Evolutionary conservation across 92 coral and sea anemone genomes (phyloP), one percentile per base, ranked within the genome.

Genomic region (Umimayanthus kanabou): DNA sequence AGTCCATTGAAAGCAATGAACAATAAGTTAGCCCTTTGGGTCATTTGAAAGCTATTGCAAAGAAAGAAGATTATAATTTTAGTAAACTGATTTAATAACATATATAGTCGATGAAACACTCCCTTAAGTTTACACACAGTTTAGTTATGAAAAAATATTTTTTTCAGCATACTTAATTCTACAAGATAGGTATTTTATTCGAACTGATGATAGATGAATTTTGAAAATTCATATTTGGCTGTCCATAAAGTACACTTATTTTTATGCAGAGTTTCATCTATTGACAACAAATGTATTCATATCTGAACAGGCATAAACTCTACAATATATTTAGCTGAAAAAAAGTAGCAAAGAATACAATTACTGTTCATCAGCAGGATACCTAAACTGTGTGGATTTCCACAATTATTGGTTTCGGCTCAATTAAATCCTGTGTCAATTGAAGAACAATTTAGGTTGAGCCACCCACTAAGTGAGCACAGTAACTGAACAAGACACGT

Each of bases 161-260:
- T 20, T 79, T 79, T 57, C 84, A 55, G 72, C 84, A 80, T 25
- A 57, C 72, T 80, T 80, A 23, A 57, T 80, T 80, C 84, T 80
- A 23, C 50, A 80, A 80, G 84, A 80, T 57, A 80, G 84, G 72
- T 80, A 80, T 49, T 80, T 80, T 80, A 80, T 80, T 80, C n/a
- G 57, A 80, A 80, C 72, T 80, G 73, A 80, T 80, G 71, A 80
- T 80, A 80, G 73, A 80, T 80, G 73, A 80, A 58, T 80, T 80
- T 80, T 80, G 73, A 80, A 80, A 80, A 80, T 80, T 80, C 73
- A 57, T 9, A 58, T 58, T 79, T 79, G 82, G 82, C 82, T 30
- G 42, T 30, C 82, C 70, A 30, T 53, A 53, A 79, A 43, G 70
- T 79, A 79, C 64, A 79, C 37, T 2, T 79, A 79, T 76, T 76